Percentiles rank a stretch among this genome's conserved stretches.
Conservation (phyloP, 2,888 invertebrate genomes). For the Cephus pulcher region DNA sequence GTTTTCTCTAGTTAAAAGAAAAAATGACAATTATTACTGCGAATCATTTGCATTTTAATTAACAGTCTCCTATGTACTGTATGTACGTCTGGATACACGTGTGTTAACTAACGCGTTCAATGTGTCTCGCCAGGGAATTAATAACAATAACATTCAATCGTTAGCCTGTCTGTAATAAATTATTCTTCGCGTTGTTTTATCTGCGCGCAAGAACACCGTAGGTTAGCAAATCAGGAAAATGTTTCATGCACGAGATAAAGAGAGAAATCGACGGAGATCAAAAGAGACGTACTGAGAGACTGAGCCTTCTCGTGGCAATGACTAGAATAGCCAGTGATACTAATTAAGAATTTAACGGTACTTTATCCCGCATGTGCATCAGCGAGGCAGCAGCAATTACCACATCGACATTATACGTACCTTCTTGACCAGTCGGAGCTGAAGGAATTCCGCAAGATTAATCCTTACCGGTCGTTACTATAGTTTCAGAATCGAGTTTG, state of each 20-base stretch:
- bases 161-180: too few relatives aligned
- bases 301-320: neutral
- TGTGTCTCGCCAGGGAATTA: too few relatives aligned
- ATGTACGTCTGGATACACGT: too few relatives aligned
- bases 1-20: neutral
- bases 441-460: neutral
- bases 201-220: too few relatives aligned
- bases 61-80: neutral
- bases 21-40: neutral
- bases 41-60: slow-evolving; percentile 1
- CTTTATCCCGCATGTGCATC: slow-evolving; percentile 3
- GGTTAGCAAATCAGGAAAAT: too few relatives aligned
- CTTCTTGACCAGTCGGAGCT: neutral
- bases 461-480: neutral
- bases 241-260: too few relatives aligned
- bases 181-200: too few relatives aligned
- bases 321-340: neutral
- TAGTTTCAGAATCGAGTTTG: too few relatives aligned
- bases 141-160: too few relatives aligned
- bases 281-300: too few relatives aligned
- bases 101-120: too few relatives aligned
- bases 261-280: neutral
- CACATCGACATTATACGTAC: neutral
- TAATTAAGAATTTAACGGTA: slow-evolving; percentile 7
- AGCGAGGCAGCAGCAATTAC: neutral